A percentile compares a stretch with the other conserved stretches of the same genome.
phyloP scores from a whole-genome alignment of 2,113 vertebrate species.

The Marcusenius ussheri region DNA sequence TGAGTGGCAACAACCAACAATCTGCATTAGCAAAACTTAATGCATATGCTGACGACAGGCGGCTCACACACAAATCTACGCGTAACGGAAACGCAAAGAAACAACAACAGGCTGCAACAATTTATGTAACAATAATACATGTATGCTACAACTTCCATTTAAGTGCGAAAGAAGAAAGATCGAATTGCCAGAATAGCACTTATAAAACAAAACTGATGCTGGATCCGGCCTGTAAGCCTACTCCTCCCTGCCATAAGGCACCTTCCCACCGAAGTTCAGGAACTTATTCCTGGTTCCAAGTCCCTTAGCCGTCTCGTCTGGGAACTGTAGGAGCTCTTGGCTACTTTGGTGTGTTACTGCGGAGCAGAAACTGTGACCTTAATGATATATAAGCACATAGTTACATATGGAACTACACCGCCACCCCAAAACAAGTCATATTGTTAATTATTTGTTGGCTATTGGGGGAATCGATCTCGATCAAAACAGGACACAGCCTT shows the following conservation, averaged over 20 bases:
- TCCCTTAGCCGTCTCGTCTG: background rate
- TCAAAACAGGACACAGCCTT: background rate
- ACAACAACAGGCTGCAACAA: background rate
- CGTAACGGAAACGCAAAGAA: background rate
- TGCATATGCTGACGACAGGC: background rate
- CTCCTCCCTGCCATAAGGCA: no score
- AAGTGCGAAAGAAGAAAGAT: background rate
- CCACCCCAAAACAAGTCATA: background rate
- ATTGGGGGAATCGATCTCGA: background rate
- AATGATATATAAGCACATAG: background rate
- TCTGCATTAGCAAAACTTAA: background rate
- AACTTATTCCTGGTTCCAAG: background rate
- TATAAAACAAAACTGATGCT: background rate
- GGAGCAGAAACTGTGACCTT: background rate
- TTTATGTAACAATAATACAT: background rate
- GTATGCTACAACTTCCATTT: background rate
- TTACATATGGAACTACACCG: background rate
- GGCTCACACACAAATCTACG: background rate
- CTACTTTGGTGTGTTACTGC: background rate
- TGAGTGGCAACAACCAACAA: background rate
- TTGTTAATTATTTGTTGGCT: no score
- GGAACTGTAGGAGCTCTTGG: background rate
- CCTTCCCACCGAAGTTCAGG: no score
- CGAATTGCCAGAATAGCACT: background rate
- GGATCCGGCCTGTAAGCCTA: background rate